Evolutionary conservation across 2,797 vertebrate species (phyloP).

Genomic region (Eulemur coronatus): DNA sequence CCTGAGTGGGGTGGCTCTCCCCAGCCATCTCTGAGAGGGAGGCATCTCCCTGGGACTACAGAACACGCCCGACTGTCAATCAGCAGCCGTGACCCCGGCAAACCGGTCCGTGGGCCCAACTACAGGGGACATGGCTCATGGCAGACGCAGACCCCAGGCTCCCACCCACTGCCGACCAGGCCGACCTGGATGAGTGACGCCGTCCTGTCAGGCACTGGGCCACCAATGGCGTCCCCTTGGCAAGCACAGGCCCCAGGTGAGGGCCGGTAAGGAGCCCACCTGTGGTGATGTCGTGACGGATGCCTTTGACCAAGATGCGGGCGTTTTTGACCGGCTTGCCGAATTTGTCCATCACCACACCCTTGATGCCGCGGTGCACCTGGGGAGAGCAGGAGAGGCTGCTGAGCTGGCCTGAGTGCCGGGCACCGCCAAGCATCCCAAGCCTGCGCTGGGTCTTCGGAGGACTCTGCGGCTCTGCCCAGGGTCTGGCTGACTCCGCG

Average conservation of each 20-base stretch:
- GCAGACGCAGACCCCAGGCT: background rate
- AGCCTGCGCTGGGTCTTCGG: rapidly evolving
- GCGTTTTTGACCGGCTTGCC: conserved; percentile 95
- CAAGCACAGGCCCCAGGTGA: background rate
- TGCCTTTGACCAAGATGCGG: conserved; percentile 90
- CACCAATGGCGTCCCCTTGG: rapidly evolving
- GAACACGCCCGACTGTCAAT: rapidly evolving
- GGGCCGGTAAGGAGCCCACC: conserved; percentile 84
- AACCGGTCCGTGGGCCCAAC: background rate
- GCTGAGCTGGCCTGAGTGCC: rapidly evolving
- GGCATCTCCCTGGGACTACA: background rate
- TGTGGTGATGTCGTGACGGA: conserved; percentile 94
- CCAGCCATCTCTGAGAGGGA: too few relatives aligned
- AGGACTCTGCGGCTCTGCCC: background rate
- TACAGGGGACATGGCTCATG: rapidly evolving
- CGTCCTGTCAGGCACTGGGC: rapidly evolving
- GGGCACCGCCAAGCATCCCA: rapidly evolving
- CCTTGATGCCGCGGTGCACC: conserved; percentile 97
- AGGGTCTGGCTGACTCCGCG: background rate
- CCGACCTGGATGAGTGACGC: rapidly evolving
- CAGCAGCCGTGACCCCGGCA: rapidly evolving
- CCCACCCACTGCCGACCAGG: rapidly evolving
- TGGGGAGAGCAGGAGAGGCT: conserved; percentile 67
- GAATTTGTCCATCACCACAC: conserved; percentile 90
- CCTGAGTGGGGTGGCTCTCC: rapidly evolving